phyloP scores from a whole-genome alignment of 2,888 invertebrate species.

The Eupithecia inturbata region DNA sequence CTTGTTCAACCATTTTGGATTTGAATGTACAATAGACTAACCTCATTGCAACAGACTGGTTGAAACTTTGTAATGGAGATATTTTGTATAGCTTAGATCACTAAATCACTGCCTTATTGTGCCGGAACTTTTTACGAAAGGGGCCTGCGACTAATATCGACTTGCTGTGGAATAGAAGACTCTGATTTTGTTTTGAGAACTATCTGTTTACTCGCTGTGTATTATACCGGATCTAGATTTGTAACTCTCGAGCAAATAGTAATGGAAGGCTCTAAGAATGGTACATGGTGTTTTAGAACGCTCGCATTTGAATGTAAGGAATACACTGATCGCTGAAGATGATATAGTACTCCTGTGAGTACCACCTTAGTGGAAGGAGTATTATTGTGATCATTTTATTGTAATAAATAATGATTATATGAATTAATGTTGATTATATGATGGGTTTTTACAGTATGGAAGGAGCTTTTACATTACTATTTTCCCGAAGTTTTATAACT shows the following conservation, averaged over 20 bases:
- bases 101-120: constrained; percentile 83
- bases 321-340: not conserved
- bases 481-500: constrained; percentile 21
- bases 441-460: constrained; percentile 26
- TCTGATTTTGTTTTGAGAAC: constrained; percentile 24
- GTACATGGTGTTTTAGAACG: not conserved
- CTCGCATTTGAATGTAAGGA: not conserved
- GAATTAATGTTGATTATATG: constrained; percentile 19
- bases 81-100: constrained; percentile 79
- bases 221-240: constrained; percentile 5
- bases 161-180: constrained; percentile 45
- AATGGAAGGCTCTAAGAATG: constrained; percentile 17
- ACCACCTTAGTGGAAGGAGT: constrained; percentile 12
- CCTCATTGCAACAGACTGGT: constrained; percentile 83
- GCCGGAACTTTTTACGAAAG: constrained; percentile 74
- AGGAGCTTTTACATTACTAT: constrained; percentile 19
- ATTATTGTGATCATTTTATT: constrained; percentile 16
- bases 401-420: constrained; percentile 21
- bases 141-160: constrained; percentile 56
- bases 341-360: not conserved
- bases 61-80: constrained; percentile 78
- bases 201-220: constrained; percentile 11
- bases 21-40: constrained; percentile 83
- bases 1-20: constrained; percentile 82
- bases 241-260: constrained; percentile 19